phyloP scores from a whole-genome alignment of 2,113 vertebrate species.

The Hippocampus barbouri region DNA sequence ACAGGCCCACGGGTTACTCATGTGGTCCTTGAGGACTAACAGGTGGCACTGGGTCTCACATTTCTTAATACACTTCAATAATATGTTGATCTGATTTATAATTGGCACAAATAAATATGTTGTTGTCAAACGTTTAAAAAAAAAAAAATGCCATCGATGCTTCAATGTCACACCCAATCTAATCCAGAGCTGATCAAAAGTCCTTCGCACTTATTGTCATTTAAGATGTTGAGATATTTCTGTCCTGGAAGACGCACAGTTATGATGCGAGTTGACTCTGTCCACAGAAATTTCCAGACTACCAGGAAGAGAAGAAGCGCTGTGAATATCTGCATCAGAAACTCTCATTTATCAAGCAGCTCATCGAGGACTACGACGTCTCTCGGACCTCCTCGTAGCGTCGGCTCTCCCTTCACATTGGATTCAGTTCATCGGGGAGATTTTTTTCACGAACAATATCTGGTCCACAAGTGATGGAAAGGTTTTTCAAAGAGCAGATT shows the following conservation, averaged over 20 bases:
- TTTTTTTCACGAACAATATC: neutral
- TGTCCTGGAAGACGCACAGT: neutral
- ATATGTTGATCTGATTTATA: too few species aligned
- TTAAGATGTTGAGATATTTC: neutral
- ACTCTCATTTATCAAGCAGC: conserved; percentile 81
- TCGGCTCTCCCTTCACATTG: neutral
- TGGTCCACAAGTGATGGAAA: neutral
- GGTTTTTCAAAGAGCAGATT: neutral
- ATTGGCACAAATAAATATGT: too few species aligned
- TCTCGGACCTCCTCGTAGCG: conserved; percentile 52
- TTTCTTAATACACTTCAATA: too few species aligned
- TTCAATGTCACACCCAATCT: too few species aligned
- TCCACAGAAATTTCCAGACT: conserved; percentile 76
- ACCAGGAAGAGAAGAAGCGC: conserved; percentile 78
- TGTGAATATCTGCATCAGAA: conserved; percentile 84
- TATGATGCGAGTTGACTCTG: neutral
- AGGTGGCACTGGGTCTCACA: too few species aligned
- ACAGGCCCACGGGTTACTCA: too few species aligned
- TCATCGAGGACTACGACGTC: conserved; percentile 78
- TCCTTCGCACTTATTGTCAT: neutral
- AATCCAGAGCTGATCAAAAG: too few species aligned
- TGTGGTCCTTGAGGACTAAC: too few species aligned
- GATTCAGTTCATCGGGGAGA: neutral
- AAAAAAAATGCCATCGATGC: too few species aligned
- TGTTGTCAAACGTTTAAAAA: too few species aligned